A percentile compares a stretch with the other conserved stretches of the same genome.
Evolutionary conservation across 2,113 vertebrate species (phyloP).

Genomic region (Oncorhynchus keta): DNA sequence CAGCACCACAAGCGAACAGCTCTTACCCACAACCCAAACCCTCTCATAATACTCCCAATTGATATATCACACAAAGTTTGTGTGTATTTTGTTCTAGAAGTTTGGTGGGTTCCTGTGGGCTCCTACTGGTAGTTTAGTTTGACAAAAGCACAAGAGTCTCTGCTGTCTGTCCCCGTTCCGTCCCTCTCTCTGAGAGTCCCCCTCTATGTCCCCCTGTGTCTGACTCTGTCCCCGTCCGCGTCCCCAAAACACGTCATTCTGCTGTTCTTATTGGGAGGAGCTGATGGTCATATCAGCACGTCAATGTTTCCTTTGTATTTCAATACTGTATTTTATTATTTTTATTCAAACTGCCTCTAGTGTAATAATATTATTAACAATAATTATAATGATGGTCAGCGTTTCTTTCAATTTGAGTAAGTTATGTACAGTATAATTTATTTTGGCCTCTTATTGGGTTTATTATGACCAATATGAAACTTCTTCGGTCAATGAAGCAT

Average conservation of each 20-base stretch:
- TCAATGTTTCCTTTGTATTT: conserved; percentile 86
- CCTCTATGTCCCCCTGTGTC: conserved; percentile 23
- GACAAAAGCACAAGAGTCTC: background rate
- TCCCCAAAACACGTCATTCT: conserved; percentile 75
- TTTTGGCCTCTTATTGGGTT: conserved; percentile 79
- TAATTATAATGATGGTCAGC: conserved; percentile 92
- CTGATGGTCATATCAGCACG: conserved; percentile 81
- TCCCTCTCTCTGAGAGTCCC: conserved; percentile 11
- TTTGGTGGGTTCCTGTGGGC: no score
- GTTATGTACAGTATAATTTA: conserved; percentile 99
- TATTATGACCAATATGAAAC: conserved; percentile 83
- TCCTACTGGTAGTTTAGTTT: background rate
- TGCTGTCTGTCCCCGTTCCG: conserved; percentile 11
- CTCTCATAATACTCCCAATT: no score
- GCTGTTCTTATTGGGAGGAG: conserved; percentile 78
- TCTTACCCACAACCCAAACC: no score
- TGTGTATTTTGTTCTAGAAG: no score
- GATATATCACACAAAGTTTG: no score
- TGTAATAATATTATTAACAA: conserved; percentile 92
- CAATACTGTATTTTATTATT: conserved; percentile 87
- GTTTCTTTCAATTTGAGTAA: conserved; percentile 94
- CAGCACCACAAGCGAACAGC: no score
- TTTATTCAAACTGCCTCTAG: conserved; percentile 95
- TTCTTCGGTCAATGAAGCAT: conserved; percentile 81
- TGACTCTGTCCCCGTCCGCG: conserved; percentile 47